Percentiles rank a stretch among this genome's conserved stretches.
These are phyloP conservation scores for Epistrophe eligans DNA, from an alignment of 2,888 invertebrate species.

Conservation along the genomic window DNA sequence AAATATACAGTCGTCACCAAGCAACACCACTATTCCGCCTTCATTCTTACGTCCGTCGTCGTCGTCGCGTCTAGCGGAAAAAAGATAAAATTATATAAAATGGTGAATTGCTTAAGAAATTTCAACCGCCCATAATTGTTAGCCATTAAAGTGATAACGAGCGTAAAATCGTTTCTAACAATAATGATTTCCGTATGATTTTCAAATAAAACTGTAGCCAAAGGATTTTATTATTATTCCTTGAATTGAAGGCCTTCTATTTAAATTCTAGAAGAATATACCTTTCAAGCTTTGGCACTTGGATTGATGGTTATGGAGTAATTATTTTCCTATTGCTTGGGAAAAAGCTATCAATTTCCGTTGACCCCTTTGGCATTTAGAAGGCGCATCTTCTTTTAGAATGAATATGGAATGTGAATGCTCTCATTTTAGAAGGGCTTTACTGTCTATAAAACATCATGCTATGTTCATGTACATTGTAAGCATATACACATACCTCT, in stretches of 20 bases:
- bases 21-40: not conserved
- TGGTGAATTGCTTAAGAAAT: constrained; percentile 9
- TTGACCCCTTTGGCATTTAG: constrained; percentile 25
- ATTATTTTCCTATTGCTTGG: constrained; percentile 18
- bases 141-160: constrained; percentile 65
- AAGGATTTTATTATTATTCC: constrained; percentile 26
- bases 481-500: not conserved
- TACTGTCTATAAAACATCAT: not conserved
- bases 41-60: no score
- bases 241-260: constrained; percentile 31
- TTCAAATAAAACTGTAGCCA: constrained; percentile 49
- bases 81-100: not conserved
- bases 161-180: constrained; percentile 59
- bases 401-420: not conserved
- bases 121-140: constrained; percentile 35
- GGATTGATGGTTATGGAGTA: constrained; percentile 34
- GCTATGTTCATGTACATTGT: not conserved
- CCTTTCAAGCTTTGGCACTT: not conserved
- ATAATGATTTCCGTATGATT: constrained; percentile 64
- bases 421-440: not conserved
- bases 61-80: not conserved
- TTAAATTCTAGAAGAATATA: not conserved
- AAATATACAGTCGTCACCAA: not conserved
- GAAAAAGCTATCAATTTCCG: constrained; percentile 12
- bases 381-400: not conserved